Percentiles rank a stretch among this genome's conserved stretches.
Conservation (phyloP, 2,888 invertebrate genomes). For the Noctua comes region DNA sequence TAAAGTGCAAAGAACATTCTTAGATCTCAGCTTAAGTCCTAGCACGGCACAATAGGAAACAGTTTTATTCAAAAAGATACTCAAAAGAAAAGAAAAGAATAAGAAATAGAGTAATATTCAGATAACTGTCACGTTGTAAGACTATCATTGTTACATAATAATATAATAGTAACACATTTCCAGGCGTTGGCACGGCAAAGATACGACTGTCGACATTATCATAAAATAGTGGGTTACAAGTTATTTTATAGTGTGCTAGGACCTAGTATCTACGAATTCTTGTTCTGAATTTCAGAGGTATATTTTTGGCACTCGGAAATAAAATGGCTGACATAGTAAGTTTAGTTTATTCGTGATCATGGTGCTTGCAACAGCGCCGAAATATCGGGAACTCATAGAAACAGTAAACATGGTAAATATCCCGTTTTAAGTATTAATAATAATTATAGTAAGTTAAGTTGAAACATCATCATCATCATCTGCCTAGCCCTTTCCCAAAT, state of each 20-base stretch:
- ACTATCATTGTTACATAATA: slow-evolving; percentile 22
- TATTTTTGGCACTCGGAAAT: not conserved
- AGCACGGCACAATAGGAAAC: not conserved
- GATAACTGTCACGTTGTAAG: slow-evolving; percentile 16
- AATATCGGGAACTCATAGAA: no score
- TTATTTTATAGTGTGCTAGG: slow-evolving; percentile 6
- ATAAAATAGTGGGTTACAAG: slow-evolving; percentile 28
- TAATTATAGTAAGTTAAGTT: no score
- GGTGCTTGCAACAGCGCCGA: no score
- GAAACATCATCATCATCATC: no score
- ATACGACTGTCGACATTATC: slow-evolving; percentile 40
- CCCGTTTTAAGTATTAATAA: no score
- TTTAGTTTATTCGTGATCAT: no score
- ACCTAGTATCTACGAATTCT: not conserved
- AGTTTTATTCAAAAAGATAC: not conserved
- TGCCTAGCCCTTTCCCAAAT: no score
- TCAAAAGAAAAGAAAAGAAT: not conserved
- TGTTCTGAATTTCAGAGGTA: not conserved
- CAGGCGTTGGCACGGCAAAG: slow-evolving; percentile 4
- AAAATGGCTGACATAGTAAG: not conserved
- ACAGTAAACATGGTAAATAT: no score
- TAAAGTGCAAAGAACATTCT: not conserved
- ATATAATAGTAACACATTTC: slow-evolving; percentile 26
- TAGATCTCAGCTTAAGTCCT: not conserved
- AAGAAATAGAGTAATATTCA: not conserved